These are phyloP conservation scores for Caenorhabditis afra DNA, from an alignment of 2,888 invertebrate species.

Conservation along the genomic window DNA sequence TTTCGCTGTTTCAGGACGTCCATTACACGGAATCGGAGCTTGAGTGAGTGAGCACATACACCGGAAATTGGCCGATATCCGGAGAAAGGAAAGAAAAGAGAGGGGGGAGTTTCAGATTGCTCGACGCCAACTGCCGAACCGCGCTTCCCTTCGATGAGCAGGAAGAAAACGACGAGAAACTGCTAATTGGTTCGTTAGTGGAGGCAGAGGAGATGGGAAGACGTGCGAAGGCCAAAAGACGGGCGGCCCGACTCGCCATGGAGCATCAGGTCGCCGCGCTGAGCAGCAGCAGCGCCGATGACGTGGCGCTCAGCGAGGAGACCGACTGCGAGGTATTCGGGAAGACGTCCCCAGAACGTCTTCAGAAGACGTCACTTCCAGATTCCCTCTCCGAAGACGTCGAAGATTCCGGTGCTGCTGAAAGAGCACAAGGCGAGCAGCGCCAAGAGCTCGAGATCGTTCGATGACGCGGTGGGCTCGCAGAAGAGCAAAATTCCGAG, in stretches of 20 bases:
- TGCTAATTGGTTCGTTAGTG: constrained; percentile 9
- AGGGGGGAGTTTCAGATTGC: constrained; percentile 36
- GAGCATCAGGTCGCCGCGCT: constrained; percentile 7
- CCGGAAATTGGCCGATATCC: constrained; percentile 31
- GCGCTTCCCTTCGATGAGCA: constrained; percentile 27
- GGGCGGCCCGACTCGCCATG: constrained; percentile 34
- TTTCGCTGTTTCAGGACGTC: constrained; percentile 29
- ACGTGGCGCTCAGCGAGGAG: constrained; percentile 15
- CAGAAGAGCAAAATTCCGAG: constrained; percentile 29
- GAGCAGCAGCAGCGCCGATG: neutral
- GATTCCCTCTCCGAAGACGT: constrained; percentile 21
- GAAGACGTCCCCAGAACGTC: neutral
- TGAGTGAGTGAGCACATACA: constrained; percentile 17
- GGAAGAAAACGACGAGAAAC: neutral
- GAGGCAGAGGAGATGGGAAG: constrained; percentile 44
- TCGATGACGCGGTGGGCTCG: neutral
- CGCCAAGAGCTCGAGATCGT: neutral
- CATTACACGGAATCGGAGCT: constrained; percentile 33
- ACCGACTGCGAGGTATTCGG: constrained; percentile 44
- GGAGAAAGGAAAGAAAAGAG: no score
- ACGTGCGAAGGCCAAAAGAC: constrained; percentile 46
- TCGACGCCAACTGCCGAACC: constrained; percentile 39
- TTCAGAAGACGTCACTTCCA: neutral
- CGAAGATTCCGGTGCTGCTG: constrained; percentile 44
- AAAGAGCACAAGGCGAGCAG: constrained; percentile 12